phyloP scores from a whole-genome alignment of 2,797 vertebrate species.

The Miichthys miiuy region DNA sequence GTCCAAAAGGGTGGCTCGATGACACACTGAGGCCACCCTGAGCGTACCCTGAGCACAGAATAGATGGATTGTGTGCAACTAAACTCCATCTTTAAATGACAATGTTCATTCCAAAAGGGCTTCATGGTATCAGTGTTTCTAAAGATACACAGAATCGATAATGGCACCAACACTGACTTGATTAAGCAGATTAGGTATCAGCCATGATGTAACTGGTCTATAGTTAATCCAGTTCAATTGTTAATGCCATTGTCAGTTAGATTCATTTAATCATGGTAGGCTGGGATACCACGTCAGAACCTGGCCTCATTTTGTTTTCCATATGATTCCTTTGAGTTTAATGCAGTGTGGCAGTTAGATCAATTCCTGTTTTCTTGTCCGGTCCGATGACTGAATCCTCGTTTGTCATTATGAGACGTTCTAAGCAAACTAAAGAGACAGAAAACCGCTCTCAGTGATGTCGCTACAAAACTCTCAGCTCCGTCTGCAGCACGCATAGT shows the following conservation, averaged over 20 bases:
- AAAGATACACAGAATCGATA: not conserved
- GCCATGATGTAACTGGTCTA: not conserved
- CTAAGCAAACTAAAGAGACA: too few species aligned
- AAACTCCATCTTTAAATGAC: not conserved
- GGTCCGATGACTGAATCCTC: too few species aligned
- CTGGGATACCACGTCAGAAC: not conserved
- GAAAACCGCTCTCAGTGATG: too few species aligned
- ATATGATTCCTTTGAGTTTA: not conserved
- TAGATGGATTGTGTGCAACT: not conserved
- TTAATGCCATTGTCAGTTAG: not conserved
- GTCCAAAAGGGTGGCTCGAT: too few species aligned
- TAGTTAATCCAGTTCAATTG: not conserved
- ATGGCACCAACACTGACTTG: not conserved
- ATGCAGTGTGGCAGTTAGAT: not conserved
- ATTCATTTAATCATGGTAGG: not conserved
- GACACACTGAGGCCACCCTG: too few species aligned
- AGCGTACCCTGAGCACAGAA: not conserved
- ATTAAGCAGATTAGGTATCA: not conserved
- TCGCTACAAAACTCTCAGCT: too few species aligned
- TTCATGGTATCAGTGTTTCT: not conserved
- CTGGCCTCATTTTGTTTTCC: not conserved
- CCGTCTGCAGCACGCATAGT: too few species aligned
- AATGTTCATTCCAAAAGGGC: not conserved
- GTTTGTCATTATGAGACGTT: too few species aligned
- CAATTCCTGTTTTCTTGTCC: too few species aligned